These are phyloP conservation scores for Opisthocomus hoazin DNA, from an alignment of 2,113 vertebrate species.

Conservation along the genomic window DNA sequence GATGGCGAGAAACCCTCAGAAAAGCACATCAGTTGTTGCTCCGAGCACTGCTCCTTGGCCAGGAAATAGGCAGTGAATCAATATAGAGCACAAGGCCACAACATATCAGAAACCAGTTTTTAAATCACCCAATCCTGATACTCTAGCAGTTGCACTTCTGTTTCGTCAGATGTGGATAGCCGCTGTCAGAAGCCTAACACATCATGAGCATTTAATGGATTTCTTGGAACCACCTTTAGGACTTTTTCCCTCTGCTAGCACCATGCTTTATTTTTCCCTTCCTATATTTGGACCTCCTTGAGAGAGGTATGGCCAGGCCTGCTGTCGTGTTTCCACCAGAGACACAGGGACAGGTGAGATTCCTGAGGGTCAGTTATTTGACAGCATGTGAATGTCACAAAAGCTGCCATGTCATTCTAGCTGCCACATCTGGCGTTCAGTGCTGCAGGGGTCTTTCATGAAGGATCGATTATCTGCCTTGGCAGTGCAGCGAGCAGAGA, in stretches of 20 bases:
- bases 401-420: neutral
- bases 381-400: neutral
- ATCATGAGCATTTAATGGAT: neutral
- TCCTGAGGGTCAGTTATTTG: neutral
- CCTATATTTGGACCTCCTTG: neutral
- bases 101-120: neutral
- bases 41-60: neutral
- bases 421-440: neutral
- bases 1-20: neutral
- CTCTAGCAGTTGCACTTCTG: neutral
- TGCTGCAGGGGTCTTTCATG: accelerated
- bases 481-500: neutral
- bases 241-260: neutral
- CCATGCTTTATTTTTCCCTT: neutral
- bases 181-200: neutral
- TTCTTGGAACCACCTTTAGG: neutral
- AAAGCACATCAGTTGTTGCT: neutral
- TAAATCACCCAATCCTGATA: neutral
- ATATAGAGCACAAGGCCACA: neutral
- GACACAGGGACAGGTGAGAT: neutral
- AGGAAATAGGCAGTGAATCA: neutral
- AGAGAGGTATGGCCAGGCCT: neutral
- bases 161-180: neutral
- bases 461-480: neutral
- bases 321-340: neutral